Base-by-base conservation (phyloP, 2,888 invertebrate species). In the Apeira syringaria region DNA sequence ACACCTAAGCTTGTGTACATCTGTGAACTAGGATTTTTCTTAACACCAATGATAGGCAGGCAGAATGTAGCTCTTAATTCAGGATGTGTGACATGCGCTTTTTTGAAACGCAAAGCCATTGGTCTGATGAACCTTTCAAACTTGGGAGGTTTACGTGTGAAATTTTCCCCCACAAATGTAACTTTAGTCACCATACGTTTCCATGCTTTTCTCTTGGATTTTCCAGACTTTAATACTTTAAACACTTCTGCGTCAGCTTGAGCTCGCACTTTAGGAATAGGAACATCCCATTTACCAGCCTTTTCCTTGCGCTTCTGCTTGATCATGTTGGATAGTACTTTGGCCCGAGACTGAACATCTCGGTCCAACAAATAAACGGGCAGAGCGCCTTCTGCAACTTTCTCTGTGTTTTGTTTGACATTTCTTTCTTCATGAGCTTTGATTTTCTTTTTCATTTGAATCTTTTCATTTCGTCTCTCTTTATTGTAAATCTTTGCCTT, bases 241-340 rank as follows among this genome's bases (percentile, higher is more conserved):
- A 99, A 98, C 0, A 99, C 99, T 88, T 99, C 99, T 0, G 97
- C 94, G 67, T 99, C 99, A 1, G 98, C 96, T 64, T 99, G 97
- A 0, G 98, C 98, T 66, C 95, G 93, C 0, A 99, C 99, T 93
- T 99, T 99, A 0, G 99, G 99, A 70, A 99, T 95, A 0, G 99
- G 99, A 0, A 99, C 99, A 68, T 99, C 98, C 99, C 99, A 99
- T 92, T 99, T 99, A 0, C 99, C 99, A 39, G 98, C 99, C 71
- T 99, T 99, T 76, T 99, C 99, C 83, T 99, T 99, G 0, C 99
- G 93, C 82, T 99, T 99, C 82, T 99, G 99, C 85, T 99, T 99
- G 50, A 99, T 98, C 97, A 99, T 99, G 77, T 99, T 99, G 0
- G 99, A 99, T 0, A 99, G 90, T 11, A 99, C 96, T 84, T 99